Conservation (phyloP, 2,113 vertebrate species). For the Pitta sordida region DNA sequence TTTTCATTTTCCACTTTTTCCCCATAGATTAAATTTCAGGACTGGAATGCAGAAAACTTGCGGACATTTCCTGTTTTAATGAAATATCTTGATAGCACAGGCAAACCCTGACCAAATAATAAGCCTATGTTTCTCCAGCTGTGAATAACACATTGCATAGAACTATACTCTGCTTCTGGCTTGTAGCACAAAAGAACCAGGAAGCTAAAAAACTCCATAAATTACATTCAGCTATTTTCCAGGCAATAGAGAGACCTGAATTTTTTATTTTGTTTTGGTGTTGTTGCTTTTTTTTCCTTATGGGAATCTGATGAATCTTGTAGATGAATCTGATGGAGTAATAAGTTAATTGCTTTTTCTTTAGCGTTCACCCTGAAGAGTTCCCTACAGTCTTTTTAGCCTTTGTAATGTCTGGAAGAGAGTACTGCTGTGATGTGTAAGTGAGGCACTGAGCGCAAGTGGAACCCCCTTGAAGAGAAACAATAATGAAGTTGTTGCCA, state of each 20-base stretch:
- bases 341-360: neutral
- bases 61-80: neutral
- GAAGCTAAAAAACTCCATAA: neutral
- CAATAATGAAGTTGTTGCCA: neutral
- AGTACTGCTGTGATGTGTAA: neutral
- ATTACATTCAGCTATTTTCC: neutral
- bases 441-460: neutral
- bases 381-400: neutral
- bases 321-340: neutral
- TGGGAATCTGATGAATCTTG: neutral
- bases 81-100: neutral
- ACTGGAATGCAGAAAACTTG: neutral
- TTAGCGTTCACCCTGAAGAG: neutral
- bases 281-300: neutral
- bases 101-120: neutral
- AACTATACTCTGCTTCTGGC: neutral
- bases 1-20: neutral
- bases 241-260: neutral
- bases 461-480: neutral
- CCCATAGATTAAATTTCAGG: neutral
- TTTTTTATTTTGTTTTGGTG: neutral
- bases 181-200: neutral
- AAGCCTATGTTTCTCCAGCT: neutral
- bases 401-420: neutral
- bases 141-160: neutral